A percentile compares a stretch with the other conserved stretches of the same genome.
These are phyloP conservation scores for Ferrisia virgata DNA, from an alignment of 2,888 invertebrate genomes.

Conservation along the genomic window DNA sequence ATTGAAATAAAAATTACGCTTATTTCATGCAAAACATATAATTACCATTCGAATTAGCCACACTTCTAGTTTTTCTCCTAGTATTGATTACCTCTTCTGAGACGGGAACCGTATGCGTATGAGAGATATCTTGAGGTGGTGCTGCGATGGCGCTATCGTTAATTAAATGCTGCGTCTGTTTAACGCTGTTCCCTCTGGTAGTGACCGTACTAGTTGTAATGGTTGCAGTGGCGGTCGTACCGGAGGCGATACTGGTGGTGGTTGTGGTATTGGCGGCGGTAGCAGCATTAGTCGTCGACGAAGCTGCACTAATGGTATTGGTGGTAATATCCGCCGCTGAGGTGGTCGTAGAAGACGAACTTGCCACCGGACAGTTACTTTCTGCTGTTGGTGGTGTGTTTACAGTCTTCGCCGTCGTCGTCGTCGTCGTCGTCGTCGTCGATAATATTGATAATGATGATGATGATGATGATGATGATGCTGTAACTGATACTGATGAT, in stretches of 20 bases:
- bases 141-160: conserved; percentile 43
- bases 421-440: too few species aligned
- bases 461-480: background rate
- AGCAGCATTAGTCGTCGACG: background rate
- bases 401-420: background rate
- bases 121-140: conserved; percentile 39
- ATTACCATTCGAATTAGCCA: conserved; percentile 49
- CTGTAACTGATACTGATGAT: too few species aligned
- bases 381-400: too few species aligned
- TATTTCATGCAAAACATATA: conserved; percentile 31
- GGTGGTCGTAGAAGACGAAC: background rate
- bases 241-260: background rate
- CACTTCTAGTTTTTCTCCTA: conserved; percentile 51
- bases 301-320: background rate
- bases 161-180: conserved; percentile 36
- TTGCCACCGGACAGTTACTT: background rate
- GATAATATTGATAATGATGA: too few species aligned
- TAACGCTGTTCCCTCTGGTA: conserved; percentile 33
- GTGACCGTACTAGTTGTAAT: background rate
- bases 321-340: background rate
- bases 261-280: background rate
- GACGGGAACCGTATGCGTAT: conserved; percentile 40
- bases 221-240: background rate
- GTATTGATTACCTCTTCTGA: conserved; percentile 50
- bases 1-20: background rate